Conservation (phyloP, 2,797 vertebrate species). For the Perodicticus potto region DNA sequence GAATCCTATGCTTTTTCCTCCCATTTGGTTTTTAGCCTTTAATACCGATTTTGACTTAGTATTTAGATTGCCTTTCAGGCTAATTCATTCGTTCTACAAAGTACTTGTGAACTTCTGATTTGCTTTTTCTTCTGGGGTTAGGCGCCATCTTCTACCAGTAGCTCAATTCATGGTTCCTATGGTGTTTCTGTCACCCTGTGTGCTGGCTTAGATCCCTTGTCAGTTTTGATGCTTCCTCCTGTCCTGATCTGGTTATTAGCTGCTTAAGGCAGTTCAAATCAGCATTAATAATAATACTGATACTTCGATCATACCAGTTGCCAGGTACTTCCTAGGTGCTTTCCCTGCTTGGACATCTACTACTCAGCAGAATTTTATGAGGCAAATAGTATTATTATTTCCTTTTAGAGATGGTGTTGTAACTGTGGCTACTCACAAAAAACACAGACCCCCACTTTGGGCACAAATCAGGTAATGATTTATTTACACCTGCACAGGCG, state of each 20-base stretch:
- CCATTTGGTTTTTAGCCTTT: background rate
- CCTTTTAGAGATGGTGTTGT: background rate
- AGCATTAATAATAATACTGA: background rate
- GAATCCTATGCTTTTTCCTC: background rate
- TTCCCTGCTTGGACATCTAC: background rate
- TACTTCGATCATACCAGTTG: background rate
- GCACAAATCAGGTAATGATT: too few species aligned
- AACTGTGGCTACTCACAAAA: too few species aligned
- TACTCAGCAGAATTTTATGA: background rate
- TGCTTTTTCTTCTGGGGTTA: background rate
- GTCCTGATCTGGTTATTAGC: slow-evolving; percentile 27
- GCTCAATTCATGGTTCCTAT: background rate
- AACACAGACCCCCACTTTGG: too few species aligned
- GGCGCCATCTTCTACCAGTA: background rate
- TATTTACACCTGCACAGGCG: too few species aligned
- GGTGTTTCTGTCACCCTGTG: background rate
- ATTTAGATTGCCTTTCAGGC: slow-evolving; percentile 38
- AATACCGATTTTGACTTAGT: background rate
- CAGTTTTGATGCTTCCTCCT: background rate
- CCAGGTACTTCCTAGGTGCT: background rate
- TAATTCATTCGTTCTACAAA: slow-evolving; percentile 32
- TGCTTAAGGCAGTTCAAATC: background rate
- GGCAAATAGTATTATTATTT: background rate
- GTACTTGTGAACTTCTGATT: background rate
- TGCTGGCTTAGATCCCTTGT: background rate